Evolutionary conservation across 2,888 invertebrate genomes (phyloP).

Genomic region (Creontiades dilutus): DNA sequence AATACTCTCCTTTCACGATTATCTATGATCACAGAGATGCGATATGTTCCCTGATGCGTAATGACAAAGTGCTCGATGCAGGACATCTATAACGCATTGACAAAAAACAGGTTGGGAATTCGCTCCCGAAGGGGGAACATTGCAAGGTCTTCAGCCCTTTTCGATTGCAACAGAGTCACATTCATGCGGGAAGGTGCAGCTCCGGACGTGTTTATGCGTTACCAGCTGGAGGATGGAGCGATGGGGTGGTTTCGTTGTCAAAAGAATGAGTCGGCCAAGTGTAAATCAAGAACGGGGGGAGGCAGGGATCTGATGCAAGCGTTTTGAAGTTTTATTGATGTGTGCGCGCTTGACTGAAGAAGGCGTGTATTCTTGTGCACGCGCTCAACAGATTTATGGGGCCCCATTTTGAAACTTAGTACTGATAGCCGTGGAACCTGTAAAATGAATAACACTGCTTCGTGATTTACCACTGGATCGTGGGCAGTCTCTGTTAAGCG

Average conservation of each 20-base stretch:
- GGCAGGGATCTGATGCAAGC: not conserved
- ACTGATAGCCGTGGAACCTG: not conserved
- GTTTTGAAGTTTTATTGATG: conserved; percentile 12
- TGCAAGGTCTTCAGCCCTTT: conserved; percentile 20
- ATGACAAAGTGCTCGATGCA: not conserved
- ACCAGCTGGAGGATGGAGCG: not conserved
- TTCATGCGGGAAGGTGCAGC: not conserved
- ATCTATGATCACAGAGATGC: not conserved
- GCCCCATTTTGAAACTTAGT: not conserved
- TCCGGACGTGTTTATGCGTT: not conserved
- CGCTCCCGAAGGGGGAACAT: not conserved
- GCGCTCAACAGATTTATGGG: conserved; percentile 21
- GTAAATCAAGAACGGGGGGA: not conserved
- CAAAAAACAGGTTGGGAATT: conserved; percentile 3
- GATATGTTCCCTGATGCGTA: conserved; percentile 1
- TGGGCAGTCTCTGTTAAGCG: too few species aligned
- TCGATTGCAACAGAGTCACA: not conserved
- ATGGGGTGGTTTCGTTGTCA: not conserved
- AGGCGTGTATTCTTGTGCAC: conserved; percentile 41
- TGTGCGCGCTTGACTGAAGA: conserved; percentile 26
- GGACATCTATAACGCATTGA: not conserved
- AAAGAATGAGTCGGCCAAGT: not conserved
- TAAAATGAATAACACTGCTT: too few species aligned
- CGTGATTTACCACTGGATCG: too few species aligned
- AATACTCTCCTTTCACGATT: too few species aligned